Evolutionary conservation across 2,113 vertebrate genomes (phyloP).

Genomic region (Hydropotes inermis): DNA sequence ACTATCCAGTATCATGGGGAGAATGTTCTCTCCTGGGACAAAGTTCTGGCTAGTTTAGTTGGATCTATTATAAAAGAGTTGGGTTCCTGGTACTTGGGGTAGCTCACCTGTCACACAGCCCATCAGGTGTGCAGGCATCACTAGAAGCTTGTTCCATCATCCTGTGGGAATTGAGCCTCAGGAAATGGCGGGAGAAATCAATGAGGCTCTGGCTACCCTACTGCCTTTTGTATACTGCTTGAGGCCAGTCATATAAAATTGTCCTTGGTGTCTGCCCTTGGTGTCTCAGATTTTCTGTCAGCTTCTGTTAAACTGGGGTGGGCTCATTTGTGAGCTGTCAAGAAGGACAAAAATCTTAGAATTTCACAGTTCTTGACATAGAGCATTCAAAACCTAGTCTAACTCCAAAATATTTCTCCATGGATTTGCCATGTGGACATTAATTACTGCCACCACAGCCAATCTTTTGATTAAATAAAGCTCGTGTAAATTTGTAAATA

Average conservation of each 20-base stretch:
- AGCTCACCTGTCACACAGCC: not conserved
- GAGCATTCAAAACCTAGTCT: not conserved
- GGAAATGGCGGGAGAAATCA: not conserved
- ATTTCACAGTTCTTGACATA: not conserved
- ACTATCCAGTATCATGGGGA: not conserved
- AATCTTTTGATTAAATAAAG: slow-evolving; percentile 13
- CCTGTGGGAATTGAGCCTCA: not conserved
- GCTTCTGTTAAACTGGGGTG: not conserved
- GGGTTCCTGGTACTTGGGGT: not conserved
- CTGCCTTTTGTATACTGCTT: not conserved
- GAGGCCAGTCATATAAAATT: not conserved
- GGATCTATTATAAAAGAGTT: not conserved
- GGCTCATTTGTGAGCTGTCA: not conserved
- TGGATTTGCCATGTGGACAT: not conserved
- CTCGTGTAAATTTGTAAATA: not conserved
- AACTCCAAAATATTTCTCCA: not conserved
- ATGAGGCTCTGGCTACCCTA: not conserved
- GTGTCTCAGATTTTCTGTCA: not conserved
- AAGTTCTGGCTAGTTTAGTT: not conserved
- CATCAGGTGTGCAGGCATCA: not conserved
- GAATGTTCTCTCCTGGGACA: not conserved
- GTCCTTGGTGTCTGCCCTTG: not conserved
- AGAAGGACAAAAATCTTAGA: not conserved
- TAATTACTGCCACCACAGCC: not conserved
- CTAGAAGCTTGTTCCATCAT: not conserved